Conservation (phyloP, 2,113 vertebrate genomes). For the Sterrhoptilus dennistouni region DNA sequence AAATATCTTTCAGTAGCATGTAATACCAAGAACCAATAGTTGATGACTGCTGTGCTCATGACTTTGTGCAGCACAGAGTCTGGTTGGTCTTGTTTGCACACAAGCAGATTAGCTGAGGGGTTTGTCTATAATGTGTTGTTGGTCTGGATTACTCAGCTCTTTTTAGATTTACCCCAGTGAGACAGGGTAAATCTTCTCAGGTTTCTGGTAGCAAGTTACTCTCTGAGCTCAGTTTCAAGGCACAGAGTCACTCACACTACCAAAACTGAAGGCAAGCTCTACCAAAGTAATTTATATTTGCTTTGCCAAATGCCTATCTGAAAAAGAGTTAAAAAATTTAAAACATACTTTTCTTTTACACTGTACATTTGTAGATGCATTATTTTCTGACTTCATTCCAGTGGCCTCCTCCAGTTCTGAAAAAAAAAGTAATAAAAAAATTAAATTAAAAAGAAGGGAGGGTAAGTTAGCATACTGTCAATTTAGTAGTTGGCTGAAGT, state of each 20-base stretch:
- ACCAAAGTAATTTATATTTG: neutral
- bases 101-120: neutral
- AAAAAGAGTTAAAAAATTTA: neutral
- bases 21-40: neutral
- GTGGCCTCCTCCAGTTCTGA: slow-evolving; percentile 83
- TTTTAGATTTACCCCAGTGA: neutral
- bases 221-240: neutral
- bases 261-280: neutral
- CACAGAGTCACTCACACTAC: neutral
- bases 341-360: slow-evolving; percentile 79
- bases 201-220: fast-evolving
- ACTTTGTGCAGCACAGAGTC: neutral
- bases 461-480: neutral
- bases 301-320: neutral
- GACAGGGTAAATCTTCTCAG: neutral
- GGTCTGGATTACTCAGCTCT: neutral
- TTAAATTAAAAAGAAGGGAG: neutral
- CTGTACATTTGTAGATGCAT: slow-evolving; percentile 7
- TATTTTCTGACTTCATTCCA: slow-evolving; percentile 36
- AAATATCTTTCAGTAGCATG: neutral
- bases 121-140: neutral
- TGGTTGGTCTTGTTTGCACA: neutral
- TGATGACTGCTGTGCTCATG: neutral
- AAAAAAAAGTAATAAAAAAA: neutral
- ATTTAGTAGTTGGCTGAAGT: neutral